phyloP scores from a whole-genome alignment of 2,888 invertebrate species.

The Lasioglossum pauxillum region DNA sequence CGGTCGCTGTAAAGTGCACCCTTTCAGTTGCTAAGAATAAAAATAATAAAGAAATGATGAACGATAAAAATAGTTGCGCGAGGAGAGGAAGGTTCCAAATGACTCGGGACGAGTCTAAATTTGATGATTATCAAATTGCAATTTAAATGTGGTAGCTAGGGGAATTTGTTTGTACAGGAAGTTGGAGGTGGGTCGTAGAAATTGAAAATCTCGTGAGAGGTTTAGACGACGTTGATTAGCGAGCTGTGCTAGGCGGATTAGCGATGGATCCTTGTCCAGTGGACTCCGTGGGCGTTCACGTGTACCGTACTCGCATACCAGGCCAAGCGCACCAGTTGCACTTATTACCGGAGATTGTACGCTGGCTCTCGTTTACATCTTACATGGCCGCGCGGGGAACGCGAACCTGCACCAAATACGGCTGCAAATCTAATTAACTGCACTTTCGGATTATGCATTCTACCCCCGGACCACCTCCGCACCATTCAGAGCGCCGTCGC shows the following conservation, averaged over 20 bases:
- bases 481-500: neutral
- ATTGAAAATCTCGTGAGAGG: neutral
- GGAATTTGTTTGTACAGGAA: neutral
- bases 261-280: conserved; percentile 38
- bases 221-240: neutral
- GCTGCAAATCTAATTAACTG: conserved; percentile 61
- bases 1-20: neutral
- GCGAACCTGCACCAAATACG: conserved; percentile 9
- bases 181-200: neutral
- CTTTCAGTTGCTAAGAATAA: neutral
- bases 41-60: neutral
- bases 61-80: neutral
- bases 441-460: conserved; percentile 63
- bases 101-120: neutral
- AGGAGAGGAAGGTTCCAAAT: neutral
- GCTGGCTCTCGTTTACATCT: conserved; percentile 70
- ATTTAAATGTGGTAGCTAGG: neutral
- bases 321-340: conserved; percentile 63
- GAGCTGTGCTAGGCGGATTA: neutral
- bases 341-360: conserved; percentile 75
- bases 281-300: conserved; percentile 49
- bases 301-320: conserved; percentile 58
- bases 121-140: neutral
- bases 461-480: conserved; percentile 33
- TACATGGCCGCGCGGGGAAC: conserved; percentile 38